Conservation (phyloP, 2,888 invertebrate species). For the Dioctria linearis region DNA sequence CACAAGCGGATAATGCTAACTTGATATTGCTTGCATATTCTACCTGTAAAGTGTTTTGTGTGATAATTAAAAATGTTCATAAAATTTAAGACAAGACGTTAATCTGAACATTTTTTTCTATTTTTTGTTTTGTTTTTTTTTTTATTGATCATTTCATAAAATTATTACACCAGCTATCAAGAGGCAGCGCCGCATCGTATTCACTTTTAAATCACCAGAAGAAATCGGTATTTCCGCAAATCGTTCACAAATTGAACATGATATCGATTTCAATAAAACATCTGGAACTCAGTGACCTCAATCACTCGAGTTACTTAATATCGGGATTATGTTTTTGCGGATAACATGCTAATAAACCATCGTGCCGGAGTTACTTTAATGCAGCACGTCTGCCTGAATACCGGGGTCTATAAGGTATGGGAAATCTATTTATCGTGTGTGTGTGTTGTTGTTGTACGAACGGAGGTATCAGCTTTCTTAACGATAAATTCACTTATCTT, state of each 20-base stretch:
- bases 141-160: background rate
- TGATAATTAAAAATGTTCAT: background rate
- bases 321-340: slow-evolving; percentile 62
- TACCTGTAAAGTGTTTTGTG: no score
- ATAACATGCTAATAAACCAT: slow-evolving; percentile 62
- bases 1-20: no score
- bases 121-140: no score
- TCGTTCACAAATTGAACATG: slow-evolving; percentile 19
- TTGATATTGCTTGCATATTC: no score
- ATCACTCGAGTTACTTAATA: slow-evolving; percentile 59
- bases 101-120: background rate
- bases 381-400: slow-evolving; percentile 19
- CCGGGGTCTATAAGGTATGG: slow-evolving; percentile 48
- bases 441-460: background rate
- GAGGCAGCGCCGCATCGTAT: background rate
- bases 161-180: background rate
- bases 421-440: slow-evolving; percentile 62
- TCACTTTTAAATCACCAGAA: background rate
- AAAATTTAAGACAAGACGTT: background rate
- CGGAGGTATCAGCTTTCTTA: slow-evolving; percentile 61
- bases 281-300: slow-evolving; percentile 37
- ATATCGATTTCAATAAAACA: slow-evolving; percentile 28
- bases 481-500: slow-evolving; percentile 63
- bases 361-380: slow-evolving; percentile 53
- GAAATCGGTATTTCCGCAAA: slow-evolving; percentile 4